Conservation (phyloP, 2,113 vertebrate species). For the Sinocyclocheilus anophthalmus region DNA sequence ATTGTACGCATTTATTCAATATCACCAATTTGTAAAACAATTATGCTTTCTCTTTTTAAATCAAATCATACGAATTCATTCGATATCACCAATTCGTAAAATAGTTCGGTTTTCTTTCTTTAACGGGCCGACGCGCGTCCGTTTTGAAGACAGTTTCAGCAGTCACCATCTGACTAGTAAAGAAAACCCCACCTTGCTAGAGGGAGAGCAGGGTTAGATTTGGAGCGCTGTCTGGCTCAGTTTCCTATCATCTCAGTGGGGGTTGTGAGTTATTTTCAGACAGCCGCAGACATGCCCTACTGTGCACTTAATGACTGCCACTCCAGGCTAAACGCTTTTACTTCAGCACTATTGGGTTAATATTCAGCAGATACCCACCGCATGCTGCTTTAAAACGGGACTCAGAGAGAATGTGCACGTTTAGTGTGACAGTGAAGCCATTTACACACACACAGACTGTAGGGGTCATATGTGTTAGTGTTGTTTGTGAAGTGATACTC, state of each 20-base stretch:
- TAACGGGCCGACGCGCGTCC: not conserved
- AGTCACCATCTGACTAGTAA: not conserved
- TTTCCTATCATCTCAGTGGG: conserved; percentile 37
- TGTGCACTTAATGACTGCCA: conserved; percentile 51
- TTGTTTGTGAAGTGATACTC: not conserved
- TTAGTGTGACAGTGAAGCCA: not conserved
- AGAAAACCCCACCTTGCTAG: not conserved
- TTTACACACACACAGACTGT: not conserved
- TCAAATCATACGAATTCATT: too few species aligned
- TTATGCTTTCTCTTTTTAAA: too few species aligned
- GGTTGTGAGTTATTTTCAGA: conserved; percentile 47
- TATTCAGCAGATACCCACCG: conserved; percentile 11
- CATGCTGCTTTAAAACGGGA: conserved; percentile 25
- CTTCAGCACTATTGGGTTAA: not conserved
- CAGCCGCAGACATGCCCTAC: conserved; percentile 58
- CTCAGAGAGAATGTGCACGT: conserved; percentile 2
- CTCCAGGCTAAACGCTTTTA: conserved; percentile 35
- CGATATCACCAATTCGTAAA: not conserved
- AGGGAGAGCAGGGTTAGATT: conserved; percentile 12
- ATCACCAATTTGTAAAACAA: too few species aligned
- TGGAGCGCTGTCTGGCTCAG: conserved; percentile 26
- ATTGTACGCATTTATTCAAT: too few species aligned
- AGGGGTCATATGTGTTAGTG: conserved; percentile 2
- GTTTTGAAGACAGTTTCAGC: not conserved
- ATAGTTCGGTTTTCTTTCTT: not conserved